Evolutionary conservation across 2,797 vertebrate species (phyloP).

Genomic region (Mallotus villosus): DNA sequence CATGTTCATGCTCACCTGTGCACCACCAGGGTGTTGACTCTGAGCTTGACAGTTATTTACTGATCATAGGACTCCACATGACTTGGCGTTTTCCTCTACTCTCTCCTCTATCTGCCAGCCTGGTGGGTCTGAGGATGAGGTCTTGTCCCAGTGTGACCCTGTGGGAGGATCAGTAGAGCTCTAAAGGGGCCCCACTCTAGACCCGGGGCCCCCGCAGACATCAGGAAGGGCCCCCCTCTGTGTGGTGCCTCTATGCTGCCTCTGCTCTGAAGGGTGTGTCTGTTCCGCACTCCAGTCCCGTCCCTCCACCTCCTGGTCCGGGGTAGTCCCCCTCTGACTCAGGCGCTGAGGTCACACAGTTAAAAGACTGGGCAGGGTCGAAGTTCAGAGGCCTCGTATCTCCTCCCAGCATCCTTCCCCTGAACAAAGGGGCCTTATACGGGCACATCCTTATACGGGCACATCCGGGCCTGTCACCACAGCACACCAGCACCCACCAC

Average conservation of each 20-base stretch:
- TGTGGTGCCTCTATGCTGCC: constrained; percentile 28
- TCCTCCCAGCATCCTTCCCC: constrained; percentile 50
- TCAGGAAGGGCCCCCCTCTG: constrained; percentile 23
- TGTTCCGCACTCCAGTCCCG: constrained; percentile 35
- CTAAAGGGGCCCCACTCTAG: constrained; percentile 48
- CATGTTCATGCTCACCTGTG: too few relatives aligned
- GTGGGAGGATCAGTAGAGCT: constrained; percentile 42
- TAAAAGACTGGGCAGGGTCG: constrained; percentile 15
- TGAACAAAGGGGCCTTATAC: constrained; percentile 43
- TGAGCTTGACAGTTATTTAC: too few relatives aligned
- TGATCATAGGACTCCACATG: too few relatives aligned
- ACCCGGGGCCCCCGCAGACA: constrained; percentile 56
- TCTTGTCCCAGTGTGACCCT: constrained; percentile 64
- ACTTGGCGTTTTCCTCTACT: constrained; percentile 1
- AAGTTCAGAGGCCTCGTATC: constrained; percentile 62
- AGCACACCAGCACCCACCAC: neutral
- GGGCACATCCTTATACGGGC: constrained; percentile 57
- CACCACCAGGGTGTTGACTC: too few relatives aligned
- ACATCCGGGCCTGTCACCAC: constrained; percentile 37
- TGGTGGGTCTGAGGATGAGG: constrained; percentile 42
- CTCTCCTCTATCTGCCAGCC: constrained; percentile 16
- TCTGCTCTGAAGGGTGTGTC: constrained; percentile 53
- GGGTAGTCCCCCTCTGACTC: constrained; percentile 39
- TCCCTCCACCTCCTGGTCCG: constrained; percentile 1
- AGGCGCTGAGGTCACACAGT: constrained; percentile 38